Evolutionary conservation across 2,888 invertebrate species (phyloP), one percentile per base, ranked within the genome.

Genomic region (Meganola albula): DNA sequence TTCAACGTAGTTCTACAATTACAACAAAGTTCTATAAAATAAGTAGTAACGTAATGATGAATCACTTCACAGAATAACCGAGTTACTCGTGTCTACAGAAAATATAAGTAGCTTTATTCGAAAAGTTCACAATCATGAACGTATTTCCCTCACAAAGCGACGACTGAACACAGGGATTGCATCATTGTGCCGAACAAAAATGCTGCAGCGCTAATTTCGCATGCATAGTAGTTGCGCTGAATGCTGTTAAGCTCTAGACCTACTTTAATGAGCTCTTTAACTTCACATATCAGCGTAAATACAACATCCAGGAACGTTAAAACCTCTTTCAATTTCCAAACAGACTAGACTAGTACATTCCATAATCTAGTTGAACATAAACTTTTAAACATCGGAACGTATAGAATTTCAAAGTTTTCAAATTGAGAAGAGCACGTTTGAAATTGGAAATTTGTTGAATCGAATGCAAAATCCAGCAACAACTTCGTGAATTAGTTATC

Each of bases 131-230:
- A 71, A 76, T 74, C 63, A 70, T 64, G 62, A 61, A 63, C 53
- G 60, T 61, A 64, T 64, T 66, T 62, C 59, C 55, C 62, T 61
- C 55, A 78, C 74, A 80, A 82, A 79, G 75, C 63, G 57, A 55
- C 53, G 49, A 57, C 67, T 53, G 66, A 66, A 67, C 58, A 57
- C 59, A 41, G 53, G 61, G 70, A 76, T 82, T 78, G 72, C 77
- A 71, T 78, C 76, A 80, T 79, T 79, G 79, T 82, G 66, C 64
- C 62, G 46, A 61, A 77, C 73, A 78, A 80, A 82, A 80, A 77
- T 72, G 68, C 72, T 70, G 65, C 66, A 67, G 63, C 67, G 62
- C 76, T 76, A 79, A 80, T 79, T 80, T 74, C 58, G 63, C 63
- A 78, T 78, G 72, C 73, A 63, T 66, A 49, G 58, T 53, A 59